Conservation (phyloP, 2,888 invertebrate genomes). For the Micoletzkya japonica region DNA sequence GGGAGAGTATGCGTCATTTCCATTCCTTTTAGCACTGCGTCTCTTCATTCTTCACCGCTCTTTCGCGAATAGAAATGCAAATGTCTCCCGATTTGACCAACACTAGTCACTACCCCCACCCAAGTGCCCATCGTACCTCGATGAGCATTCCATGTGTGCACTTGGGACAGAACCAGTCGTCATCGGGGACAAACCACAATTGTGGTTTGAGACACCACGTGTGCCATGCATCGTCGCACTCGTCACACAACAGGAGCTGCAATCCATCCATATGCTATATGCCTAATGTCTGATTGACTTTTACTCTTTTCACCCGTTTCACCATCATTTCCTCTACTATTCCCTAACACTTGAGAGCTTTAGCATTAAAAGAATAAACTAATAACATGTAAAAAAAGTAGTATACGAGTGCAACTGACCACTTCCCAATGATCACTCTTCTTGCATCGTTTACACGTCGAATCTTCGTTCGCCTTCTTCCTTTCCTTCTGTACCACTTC, state of each 20-base stretch:
- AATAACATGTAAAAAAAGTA: not conserved
- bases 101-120: not conserved
- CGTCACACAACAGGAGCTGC: conserved; percentile 88
- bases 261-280: conserved; percentile 29
- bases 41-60: not conserved
- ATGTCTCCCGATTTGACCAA: too few relatives aligned
- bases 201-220: conserved; percentile 90
- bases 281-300: not conserved
- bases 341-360: too few relatives aligned
- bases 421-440: conserved; percentile 92
- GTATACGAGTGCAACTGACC: too few relatives aligned
- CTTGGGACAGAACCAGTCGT: conserved; percentile 96
- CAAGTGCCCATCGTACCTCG: conserved; percentile 63
- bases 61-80: too few relatives aligned
- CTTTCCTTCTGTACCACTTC: conserved; percentile 62
- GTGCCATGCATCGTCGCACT: conserved; percentile 93
- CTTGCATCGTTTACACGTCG: conserved; percentile 85
- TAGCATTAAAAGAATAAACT: not conserved
- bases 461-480: conserved; percentile 70
- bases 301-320: not conserved
- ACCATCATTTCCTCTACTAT: too few relatives aligned
- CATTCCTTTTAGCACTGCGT: not conserved
- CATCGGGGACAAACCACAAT: conserved; percentile 88
- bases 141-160: conserved; percentile 87
- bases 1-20: not conserved